A percentile compares a stretch with the other conserved stretches of the same genome.
Evolutionary conservation across 1,140 invertebrate species (phyloP).

Genomic region (Drosophila parabipectinata): DNA sequence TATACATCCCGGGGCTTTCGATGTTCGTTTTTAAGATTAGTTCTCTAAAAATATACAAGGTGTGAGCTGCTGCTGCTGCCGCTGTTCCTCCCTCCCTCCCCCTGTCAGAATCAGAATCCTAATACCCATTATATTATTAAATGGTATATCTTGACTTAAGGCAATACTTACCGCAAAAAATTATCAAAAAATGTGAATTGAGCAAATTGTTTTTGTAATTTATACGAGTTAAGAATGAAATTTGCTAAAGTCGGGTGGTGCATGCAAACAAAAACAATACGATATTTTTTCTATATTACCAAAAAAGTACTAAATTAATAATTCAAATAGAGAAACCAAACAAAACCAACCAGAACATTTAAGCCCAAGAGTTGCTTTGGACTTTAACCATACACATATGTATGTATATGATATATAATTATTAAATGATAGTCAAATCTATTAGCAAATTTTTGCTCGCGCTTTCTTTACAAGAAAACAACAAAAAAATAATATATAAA

Average conservation of each 20-base stretch:
- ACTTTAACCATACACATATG: slow-evolving; percentile 55
- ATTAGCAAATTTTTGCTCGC: slow-evolving; percentile 82
- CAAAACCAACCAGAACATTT: slow-evolving; percentile 26
- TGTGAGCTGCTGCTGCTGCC: slow-evolving; percentile 1
- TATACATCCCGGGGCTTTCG: slow-evolving; percentile 4
- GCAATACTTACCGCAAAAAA: slow-evolving; percentile 34
- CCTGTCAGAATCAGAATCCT: slow-evolving; percentile 14
- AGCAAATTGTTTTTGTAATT: slow-evolving; percentile 63
- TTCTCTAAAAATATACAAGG: background rate
- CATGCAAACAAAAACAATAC: slow-evolving; percentile 55
- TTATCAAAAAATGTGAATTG: slow-evolving; percentile 59
- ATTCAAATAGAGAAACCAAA: slow-evolving; percentile 36
- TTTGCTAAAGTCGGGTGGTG: slow-evolving; percentile 47
- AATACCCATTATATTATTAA: slow-evolving; percentile 29
- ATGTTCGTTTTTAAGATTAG: slow-evolving; percentile 16
- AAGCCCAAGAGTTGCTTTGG: slow-evolving; percentile 62
- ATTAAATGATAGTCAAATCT: slow-evolving; percentile 76
- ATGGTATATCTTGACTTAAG: slow-evolving; percentile 44
- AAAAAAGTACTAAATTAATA: slow-evolving; percentile 40
- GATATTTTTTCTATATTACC: slow-evolving; percentile 77
- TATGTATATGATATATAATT: slow-evolving; percentile 41
- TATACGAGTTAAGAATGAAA: slow-evolving; percentile 43
- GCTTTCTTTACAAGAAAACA: slow-evolving; percentile 72
- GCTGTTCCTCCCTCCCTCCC: slow-evolving; percentile 7
- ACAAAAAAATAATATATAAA: background rate